Evolutionary conservation across 1,140 invertebrate genomes (phyloP), one percentile per base, ranked within the genome.

Genomic region (Drosophila sulfurigaster): DNA sequence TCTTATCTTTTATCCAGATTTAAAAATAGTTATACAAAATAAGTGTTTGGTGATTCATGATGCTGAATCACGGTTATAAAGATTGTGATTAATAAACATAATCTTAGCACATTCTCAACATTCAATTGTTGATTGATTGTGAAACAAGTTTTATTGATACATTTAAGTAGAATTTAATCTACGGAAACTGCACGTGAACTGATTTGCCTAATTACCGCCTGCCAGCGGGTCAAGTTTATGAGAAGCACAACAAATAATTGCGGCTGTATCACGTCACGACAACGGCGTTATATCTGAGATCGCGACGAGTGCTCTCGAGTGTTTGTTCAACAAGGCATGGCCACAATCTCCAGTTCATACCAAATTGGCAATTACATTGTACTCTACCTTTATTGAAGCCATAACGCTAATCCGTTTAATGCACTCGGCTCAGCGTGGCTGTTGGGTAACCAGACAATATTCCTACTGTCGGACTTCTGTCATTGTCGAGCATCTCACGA

Each of bases 31-130:
- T 30, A 11, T 25, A 59, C 8, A 67, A 73, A 73, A 59, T 51
- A 56, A 28, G 16, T 62, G 6, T 38, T 16, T 70, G 67, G 16
- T 70, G 67, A 70, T 46, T 70, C 67, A 69, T 49, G 28, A 48
- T 48, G 49, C 49, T 65, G 38, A 65, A 54, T 45, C 35, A 54
- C 13, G 10, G 6, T 38, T 7, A 20, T 16, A 48, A 20, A 56
- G 45, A 54, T 8, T 13, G 0, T 5, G 5, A n/a, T 43, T 5
- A 43, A 13, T 43, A 43, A 4, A n/a, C 41, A 10, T 6, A 6
- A 7, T 38, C 35, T 8, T 38, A 7, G n/a, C n/a, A 43, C 15
- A 13, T 52, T 35, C 15, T 54, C n/a, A 5, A 13, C 30, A 35
- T 13, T 43, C 11, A 0, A 7, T 43, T 13, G 38, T 43, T 49